Percentiles rank a stretch among this genome's conserved stretches.
Conservation (phyloP, 2,113 vertebrate species). For the Oenanthe oenanthe region DNA sequence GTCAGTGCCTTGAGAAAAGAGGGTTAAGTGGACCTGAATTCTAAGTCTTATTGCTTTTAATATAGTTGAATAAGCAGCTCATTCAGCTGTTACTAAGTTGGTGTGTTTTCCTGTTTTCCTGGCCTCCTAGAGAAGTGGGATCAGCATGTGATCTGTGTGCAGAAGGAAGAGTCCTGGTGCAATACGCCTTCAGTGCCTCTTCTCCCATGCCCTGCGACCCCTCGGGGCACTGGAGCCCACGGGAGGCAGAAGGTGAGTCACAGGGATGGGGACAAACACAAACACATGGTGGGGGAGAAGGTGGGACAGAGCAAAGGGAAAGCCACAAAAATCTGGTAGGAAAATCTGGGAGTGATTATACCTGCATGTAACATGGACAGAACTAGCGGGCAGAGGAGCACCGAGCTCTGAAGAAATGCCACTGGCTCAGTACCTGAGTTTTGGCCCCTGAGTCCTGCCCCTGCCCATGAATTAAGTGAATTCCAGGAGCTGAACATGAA, state of each 20-base stretch:
- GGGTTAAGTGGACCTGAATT: background rate
- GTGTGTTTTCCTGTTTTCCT: conserved; percentile 86
- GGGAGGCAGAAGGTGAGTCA: conserved; percentile 93
- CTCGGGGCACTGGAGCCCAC: conserved; percentile 96
- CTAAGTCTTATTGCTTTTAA: conserved; percentile 28
- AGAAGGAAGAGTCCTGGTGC: conserved; percentile 89
- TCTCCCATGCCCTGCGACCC: conserved; percentile 93
- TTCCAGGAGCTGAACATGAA: conserved; percentile 75
- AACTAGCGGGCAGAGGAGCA: background rate
- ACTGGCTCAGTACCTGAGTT: background rate
- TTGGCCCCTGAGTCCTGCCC: background rate
- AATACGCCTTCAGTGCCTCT: conserved; percentile 93
- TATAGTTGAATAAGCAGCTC: conserved; percentile 15
- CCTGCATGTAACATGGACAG: rapidly evolving
- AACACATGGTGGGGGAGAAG: rapidly evolving
- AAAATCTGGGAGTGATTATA: background rate
- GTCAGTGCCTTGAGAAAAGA: background rate
- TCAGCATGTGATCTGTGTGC: conserved; percentile 94
- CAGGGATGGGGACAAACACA: background rate
- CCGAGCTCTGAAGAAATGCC: background rate
- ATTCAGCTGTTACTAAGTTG: conserved; percentile 88
- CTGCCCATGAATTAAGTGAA: conserved; percentile 66
- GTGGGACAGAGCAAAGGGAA: background rate
- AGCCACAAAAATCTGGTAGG: conserved; percentile 52
- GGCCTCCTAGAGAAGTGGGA: conserved; percentile 99